phyloP scores from a whole-genome alignment of 2,113 vertebrate species.

The Triplophysa tibetana region DNA sequence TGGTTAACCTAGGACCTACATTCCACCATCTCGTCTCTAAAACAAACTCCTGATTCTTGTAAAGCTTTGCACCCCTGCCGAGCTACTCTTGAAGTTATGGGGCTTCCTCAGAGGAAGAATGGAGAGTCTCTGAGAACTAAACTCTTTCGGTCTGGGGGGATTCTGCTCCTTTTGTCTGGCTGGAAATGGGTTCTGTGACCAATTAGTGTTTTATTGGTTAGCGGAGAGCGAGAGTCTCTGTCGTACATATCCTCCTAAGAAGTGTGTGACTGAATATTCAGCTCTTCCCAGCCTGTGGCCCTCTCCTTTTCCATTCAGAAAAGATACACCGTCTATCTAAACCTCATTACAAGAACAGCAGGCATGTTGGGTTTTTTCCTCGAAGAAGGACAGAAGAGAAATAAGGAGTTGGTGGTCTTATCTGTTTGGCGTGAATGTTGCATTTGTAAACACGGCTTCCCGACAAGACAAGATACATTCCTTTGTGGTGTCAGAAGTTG shows the following conservation, averaged over 20 bases:
- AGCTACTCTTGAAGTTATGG: conserved; percentile 50
- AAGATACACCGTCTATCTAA: conserved; percentile 49
- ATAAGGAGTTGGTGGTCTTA: conserved; percentile 24
- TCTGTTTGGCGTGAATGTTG: neutral
- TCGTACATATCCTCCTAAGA: conserved; percentile 48
- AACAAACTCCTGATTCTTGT: conserved; percentile 53
- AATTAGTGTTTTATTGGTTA: conserved; percentile 63
- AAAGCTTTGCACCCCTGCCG: conserved; percentile 33
- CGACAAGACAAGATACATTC: neutral
- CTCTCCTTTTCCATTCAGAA: conserved; percentile 41
- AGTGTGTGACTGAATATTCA: conserved; percentile 40
- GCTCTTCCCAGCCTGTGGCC: conserved; percentile 32
- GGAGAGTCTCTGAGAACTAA: conserved; percentile 50
- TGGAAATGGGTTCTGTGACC: conserved; percentile 64
- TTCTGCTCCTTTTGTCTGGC: conserved; percentile 54
- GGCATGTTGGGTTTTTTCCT: conserved; percentile 26
- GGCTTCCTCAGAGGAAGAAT: conserved; percentile 57
- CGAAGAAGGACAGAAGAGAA: conserved; percentile 29
- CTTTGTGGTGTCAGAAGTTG: neutral
- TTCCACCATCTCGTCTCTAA: conserved; percentile 50
- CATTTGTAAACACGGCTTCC: conserved; percentile 11
- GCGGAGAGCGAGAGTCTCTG: conserved; percentile 49
- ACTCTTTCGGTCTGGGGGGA: conserved; percentile 49
- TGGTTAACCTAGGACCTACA: conserved; percentile 46
- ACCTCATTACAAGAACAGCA: conserved; percentile 48